Percentiles rank a stretch among this genome's conserved stretches.
phyloP scores from a whole-genome alignment of 30 jellyfish, hydroid and myxozoan genomes.

The Pelagia noctiluca region DNA sequence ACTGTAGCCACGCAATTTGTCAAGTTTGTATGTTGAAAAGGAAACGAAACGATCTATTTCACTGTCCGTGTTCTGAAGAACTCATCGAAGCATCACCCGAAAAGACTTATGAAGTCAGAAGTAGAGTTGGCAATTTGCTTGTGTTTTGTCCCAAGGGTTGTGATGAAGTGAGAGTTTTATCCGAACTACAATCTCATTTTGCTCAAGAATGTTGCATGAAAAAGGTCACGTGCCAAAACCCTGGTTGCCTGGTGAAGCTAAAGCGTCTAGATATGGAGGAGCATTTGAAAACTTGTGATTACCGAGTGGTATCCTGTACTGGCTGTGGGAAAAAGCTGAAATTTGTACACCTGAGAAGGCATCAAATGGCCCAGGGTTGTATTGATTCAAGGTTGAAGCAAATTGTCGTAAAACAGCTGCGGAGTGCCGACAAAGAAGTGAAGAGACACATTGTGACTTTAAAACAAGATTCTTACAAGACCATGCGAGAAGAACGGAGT shows the following conservation, averaged over 20 bases:
- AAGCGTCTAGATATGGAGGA: constrained; percentile 36
- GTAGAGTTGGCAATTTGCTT: constrained; percentile 14
- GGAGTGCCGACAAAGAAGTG: constrained; percentile 54
- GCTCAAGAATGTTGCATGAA: constrained; percentile 27
- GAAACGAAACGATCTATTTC: not conserved
- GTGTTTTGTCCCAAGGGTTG: constrained; percentile 57
- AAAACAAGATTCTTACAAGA: constrained; percentile 55
- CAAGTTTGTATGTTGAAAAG: constrained; percentile 41
- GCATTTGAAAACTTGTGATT: constrained; percentile 54
- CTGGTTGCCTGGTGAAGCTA: constrained; percentile 26
- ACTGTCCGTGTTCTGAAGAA: constrained; percentile 49
- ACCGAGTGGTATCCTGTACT: constrained; percentile 43
- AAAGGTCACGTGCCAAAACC: constrained; percentile 30
- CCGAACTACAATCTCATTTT: constrained; percentile 16
- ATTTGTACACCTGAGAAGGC: constrained; percentile 46
- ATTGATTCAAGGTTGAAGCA: constrained; percentile 40
- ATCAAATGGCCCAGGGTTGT: constrained; percentile 60
- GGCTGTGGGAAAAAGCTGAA: constrained; percentile 53
- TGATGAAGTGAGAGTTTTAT: constrained; percentile 17
- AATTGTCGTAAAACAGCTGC: constrained; percentile 39
- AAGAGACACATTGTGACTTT: constrained; percentile 23
- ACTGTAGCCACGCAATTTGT: constrained; percentile 58
- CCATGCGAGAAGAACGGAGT: constrained; percentile 48
- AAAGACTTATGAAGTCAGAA: constrained; percentile 15
- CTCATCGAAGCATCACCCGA: constrained; percentile 46